Evolutionary conservation across 2,797 vertebrate genomes (phyloP).

Genomic region (Hirundo rustica): DNA sequence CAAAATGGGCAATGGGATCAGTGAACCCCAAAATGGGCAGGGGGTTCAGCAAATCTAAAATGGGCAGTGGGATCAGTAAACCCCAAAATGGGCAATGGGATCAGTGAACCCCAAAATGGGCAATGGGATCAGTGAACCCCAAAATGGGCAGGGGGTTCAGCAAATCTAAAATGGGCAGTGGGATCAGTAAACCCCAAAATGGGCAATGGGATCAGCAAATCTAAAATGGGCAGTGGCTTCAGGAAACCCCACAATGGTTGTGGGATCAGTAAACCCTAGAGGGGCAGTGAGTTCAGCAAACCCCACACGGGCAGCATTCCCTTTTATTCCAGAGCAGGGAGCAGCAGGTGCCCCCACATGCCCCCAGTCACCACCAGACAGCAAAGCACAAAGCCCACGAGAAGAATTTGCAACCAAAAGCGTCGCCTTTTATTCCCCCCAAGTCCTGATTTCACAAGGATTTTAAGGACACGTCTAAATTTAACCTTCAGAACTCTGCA

Average conservation of each 20-base stretch:
- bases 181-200: not conserved
- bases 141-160: not conserved
- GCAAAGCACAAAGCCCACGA: not conserved
- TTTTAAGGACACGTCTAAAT: not conserved
- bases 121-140: fast-evolving
- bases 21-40: fast-evolving
- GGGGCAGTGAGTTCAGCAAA: fast-evolving
- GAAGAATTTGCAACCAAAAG: not conserved
- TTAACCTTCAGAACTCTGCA: not conserved
- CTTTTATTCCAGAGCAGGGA: not conserved
- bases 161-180: no score
- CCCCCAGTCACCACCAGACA: not conserved
- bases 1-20: not conserved
- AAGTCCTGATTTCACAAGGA: not conserved
- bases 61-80: fast-evolving
- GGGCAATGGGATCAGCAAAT: fast-evolving
- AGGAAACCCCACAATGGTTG: not conserved
- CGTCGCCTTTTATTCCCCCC: not conserved
- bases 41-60: fast-evolving
- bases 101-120: not conserved
- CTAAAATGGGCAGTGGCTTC: no score
- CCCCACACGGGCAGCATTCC: fast-evolving
- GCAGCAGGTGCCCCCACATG: not conserved
- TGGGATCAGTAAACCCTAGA: not conserved
- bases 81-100: not conserved